These are phyloP conservation scores for Clarias pachynema DNA, from an alignment of 2,797 vertebrate species.

Conservation along the genomic window DNA sequence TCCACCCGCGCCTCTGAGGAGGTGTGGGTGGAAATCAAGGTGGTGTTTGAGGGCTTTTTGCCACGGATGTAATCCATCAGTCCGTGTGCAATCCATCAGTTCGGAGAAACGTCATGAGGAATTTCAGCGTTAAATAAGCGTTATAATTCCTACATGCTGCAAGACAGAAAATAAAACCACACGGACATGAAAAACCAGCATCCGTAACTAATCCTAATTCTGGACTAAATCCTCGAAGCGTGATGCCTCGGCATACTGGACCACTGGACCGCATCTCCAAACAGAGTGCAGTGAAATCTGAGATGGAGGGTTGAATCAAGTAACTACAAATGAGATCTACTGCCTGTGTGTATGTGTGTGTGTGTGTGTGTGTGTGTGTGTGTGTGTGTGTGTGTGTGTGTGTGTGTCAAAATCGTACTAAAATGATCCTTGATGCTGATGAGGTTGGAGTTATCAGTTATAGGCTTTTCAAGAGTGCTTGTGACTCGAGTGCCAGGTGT, in stretches of 20 bases:
- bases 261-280: background rate
- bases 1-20: background rate
- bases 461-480: background rate
- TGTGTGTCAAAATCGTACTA: background rate
- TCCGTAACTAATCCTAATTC: constrained; percentile 5
- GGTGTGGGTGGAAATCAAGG: background rate
- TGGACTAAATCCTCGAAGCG: background rate
- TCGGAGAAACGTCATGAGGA: background rate
- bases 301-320: background rate
- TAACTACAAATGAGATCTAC: background rate
- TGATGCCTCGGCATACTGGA: background rate
- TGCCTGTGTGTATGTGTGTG: background rate
- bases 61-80: background rate
- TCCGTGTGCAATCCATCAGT: background rate
- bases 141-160: background rate
- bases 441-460: background rate
- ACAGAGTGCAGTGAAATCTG: background rate
- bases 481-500: background rate
- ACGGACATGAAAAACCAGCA: background rate
- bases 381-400: background rate
- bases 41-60: too few species aligned
- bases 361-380: background rate
- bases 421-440: background rate
- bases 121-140: background rate
- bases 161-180: background rate